phyloP scores from a whole-genome alignment of 1,140 invertebrate species.

The Streblospio benedicti region DNA sequence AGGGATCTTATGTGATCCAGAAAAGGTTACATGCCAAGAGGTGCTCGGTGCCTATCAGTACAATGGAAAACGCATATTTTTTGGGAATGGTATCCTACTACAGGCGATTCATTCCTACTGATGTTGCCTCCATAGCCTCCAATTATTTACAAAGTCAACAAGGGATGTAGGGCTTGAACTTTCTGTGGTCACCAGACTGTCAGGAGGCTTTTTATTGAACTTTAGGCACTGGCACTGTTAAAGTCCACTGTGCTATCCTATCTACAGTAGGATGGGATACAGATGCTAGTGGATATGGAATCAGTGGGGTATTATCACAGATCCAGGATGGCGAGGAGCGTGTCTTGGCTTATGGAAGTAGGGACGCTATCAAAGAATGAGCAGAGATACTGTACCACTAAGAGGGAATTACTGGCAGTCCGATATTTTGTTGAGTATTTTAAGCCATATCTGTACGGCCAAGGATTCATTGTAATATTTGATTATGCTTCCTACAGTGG shows the following conservation, averaged over 20 bases:
- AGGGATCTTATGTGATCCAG: constrained; percentile 16
- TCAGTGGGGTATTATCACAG: constrained; percentile 45
- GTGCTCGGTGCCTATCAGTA: constrained; percentile 33
- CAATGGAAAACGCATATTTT: constrained; percentile 36
- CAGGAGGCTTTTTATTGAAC: constrained; percentile 4
- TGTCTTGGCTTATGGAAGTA: too few species aligned
- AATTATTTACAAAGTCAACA: background rate
- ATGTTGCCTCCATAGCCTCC: constrained; percentile 13
- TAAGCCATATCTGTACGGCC: constrained; percentile 25
- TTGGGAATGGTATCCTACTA: constrained; percentile 46
- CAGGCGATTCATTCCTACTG: constrained; percentile 33
- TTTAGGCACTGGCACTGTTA: constrained; percentile 4
- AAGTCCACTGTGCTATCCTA: constrained; percentile 14
- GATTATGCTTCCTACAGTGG: constrained; percentile 29
- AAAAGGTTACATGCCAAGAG: constrained; percentile 41
- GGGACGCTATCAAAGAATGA: constrained; percentile 14
- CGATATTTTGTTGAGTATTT: constrained; percentile 21
- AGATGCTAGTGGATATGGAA: constrained; percentile 43
- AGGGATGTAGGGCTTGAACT: constrained; percentile 1
- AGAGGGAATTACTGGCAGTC: constrained; percentile 23
- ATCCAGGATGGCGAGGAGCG: constrained; percentile 25
- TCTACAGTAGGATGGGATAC: constrained; percentile 37
- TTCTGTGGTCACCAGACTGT: constrained; percentile 3
- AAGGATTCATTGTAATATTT: constrained; percentile 23
- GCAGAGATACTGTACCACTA: constrained; percentile 19